phyloP scores from a whole-genome alignment of 2,888 invertebrate genomes.

The Biston betularia region DNA sequence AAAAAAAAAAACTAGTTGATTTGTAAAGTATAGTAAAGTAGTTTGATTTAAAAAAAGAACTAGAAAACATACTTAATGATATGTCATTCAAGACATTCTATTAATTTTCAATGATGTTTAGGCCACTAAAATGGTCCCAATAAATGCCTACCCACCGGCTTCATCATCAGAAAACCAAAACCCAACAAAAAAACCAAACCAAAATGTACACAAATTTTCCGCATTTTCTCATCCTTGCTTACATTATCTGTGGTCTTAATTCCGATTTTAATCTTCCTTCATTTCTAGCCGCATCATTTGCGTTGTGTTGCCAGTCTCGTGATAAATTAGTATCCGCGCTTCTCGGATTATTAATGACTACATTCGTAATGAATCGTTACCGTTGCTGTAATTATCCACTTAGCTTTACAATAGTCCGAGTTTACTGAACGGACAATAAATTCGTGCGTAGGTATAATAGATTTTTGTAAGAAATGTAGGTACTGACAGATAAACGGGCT shows the following conservation, averaged over 20 bases:
- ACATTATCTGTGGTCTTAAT: slow-evolving; percentile 4
- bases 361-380: slow-evolving; percentile 23
- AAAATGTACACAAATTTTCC: slow-evolving; percentile 1
- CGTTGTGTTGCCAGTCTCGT: slow-evolving; percentile 37
- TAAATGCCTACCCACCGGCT: too few relatives aligned
- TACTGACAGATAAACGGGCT: too few relatives aligned
- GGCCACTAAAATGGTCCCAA: too few relatives aligned
- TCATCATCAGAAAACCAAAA: too few relatives aligned
- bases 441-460: neutral
- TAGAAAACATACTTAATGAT: too few relatives aligned
- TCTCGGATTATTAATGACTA: slow-evolving; percentile 30
- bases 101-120: too few relatives aligned
- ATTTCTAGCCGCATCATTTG: slow-evolving; percentile 35
- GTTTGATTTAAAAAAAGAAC: too few relatives aligned
- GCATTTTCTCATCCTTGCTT: neutral
- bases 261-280: slow-evolving; percentile 29
- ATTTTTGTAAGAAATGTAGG: too few relatives aligned
- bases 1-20: too few relatives aligned
- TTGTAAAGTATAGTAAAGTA: too few relatives aligned
- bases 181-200: too few relatives aligned
- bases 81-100: too few relatives aligned
- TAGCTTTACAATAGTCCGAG: neutral
- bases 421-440: neutral
- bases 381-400: slow-evolving; percentile 14
- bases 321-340: slow-evolving; percentile 37